Percentiles rank a stretch among this genome's conserved stretches.
phyloP scores from a whole-genome alignment of 2,113 vertebrate species.

The Catharus bicknelli region DNA sequence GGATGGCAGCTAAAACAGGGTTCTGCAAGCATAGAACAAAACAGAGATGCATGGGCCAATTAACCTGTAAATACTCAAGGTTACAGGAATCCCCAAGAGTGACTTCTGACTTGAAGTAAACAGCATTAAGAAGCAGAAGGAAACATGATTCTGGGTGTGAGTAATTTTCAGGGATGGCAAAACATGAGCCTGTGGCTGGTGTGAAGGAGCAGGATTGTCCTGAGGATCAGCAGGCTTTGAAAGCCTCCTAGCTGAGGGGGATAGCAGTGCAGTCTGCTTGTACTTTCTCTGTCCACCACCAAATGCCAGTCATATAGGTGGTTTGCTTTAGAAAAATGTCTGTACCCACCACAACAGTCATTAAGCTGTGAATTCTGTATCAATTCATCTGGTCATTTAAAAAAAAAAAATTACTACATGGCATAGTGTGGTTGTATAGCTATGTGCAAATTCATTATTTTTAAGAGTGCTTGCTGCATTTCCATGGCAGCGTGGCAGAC shows the following conservation, averaged over 20 bases:
- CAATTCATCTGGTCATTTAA: background rate
- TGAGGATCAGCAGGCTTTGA: background rate
- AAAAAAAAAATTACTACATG: background rate
- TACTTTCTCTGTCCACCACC: background rate
- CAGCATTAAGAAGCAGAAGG: background rate
- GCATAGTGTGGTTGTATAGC: background rate
- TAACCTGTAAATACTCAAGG: background rate
- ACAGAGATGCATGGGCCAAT: rapidly evolving
- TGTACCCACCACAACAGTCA: background rate
- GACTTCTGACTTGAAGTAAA: background rate
- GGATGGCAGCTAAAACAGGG: background rate
- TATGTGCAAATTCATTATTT: background rate
- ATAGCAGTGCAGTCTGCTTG: background rate
- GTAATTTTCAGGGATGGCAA: background rate
- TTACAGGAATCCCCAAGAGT: background rate
- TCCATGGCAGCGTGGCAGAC: background rate
- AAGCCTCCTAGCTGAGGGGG: background rate
- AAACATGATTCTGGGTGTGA: background rate
- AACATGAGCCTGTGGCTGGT: background rate
- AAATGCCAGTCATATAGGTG: background rate
- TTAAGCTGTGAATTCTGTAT: background rate
- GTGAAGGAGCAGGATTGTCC: background rate
- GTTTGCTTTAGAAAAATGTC: background rate
- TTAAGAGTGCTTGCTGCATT: background rate
- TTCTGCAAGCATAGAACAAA: background rate